These are phyloP conservation scores for Conchocele bisecta DNA, from an alignment of 2,888 invertebrate species.

Conservation along the genomic window DNA sequence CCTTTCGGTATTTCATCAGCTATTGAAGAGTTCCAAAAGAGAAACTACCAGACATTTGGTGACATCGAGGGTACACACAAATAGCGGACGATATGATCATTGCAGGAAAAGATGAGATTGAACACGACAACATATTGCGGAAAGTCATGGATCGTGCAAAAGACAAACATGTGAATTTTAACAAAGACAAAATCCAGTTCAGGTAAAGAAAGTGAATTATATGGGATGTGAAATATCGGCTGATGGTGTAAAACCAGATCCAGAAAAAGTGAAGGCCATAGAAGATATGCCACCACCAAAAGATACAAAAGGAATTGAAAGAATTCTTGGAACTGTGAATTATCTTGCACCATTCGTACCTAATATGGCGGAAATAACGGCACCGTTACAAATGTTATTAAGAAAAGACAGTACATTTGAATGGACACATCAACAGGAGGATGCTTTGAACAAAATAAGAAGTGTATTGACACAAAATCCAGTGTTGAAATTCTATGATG, in stretches of 20 bases:
- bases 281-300: too few species aligned
- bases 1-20: too few species aligned
- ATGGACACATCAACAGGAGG: slow-evolving; percentile 15
- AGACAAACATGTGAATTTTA: slow-evolving; percentile 47
- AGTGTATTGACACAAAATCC: slow-evolving; percentile 33
- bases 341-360: slow-evolving; percentile 52
- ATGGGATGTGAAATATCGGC: slow-evolving; percentile 45
- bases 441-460: slow-evolving; percentile 33
- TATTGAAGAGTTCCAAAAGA: too few species aligned
- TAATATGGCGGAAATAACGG: slow-evolving; percentile 46
- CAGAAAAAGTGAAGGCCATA: slow-evolving; percentile 48
- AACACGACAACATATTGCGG: slow-evolving; percentile 48
- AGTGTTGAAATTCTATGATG: slow-evolving; percentile 48
- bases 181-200: slow-evolving; percentile 34
- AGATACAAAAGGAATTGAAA: slow-evolving; percentile 24
- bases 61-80: too few species aligned
- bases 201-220: slow-evolving; percentile 43
- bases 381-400: slow-evolving; percentile 44
- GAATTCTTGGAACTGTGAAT: slow-evolving; percentile 46
- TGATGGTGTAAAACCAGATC: slow-evolving; percentile 50
- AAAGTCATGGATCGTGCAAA: slow-evolving; percentile 43
- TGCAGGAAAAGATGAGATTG: too few species aligned
- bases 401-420: slow-evolving; percentile 28
- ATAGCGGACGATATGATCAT: too few species aligned
- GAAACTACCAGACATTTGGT: too few species aligned